These are phyloP conservation scores for Pseudomugil tenellus DNA, from an alignment of 2,797 vertebrate species.

Conservation along the genomic window DNA sequence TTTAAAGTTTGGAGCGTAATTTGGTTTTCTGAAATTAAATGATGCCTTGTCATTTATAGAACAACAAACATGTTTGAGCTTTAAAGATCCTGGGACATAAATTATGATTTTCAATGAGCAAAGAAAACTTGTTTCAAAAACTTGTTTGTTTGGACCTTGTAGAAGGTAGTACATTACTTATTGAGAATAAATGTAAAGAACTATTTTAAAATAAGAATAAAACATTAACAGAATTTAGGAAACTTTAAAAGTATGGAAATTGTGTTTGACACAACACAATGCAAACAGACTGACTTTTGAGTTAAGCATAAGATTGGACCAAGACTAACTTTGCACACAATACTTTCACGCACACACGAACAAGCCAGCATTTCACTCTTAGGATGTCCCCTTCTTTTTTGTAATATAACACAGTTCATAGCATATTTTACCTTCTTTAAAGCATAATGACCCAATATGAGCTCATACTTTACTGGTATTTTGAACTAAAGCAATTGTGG, in stretches of 20 bases:
- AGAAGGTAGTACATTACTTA: background rate
- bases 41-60: too few relatives aligned
- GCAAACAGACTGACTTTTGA: constrained; percentile 32
- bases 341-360: constrained; percentile 12
- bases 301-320: constrained; percentile 35
- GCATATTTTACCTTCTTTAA: background rate
- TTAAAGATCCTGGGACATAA: background rate
- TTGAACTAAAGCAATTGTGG: constrained; percentile 21
- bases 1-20: too few relatives aligned
- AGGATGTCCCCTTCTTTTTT: constrained; percentile 5
- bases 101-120: background rate
- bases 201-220: background rate
- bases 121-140: background rate
- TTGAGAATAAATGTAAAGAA: background rate
- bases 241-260: background rate
- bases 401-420: background rate
- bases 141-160: background rate
- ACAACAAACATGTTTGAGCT: background rate
- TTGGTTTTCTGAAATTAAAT: too few relatives aligned
- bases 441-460: background rate
- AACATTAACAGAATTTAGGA: background rate
- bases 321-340: constrained; percentile 33
- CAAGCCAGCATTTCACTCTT: constrained; percentile 15
- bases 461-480: constrained; percentile 9
- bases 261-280: background rate